A percentile compares a stretch with the other conserved stretches of the same genome.
phyloP scores from a whole-genome alignment of 2,113 vertebrate species.

The Polypterus senegalus region DNA sequence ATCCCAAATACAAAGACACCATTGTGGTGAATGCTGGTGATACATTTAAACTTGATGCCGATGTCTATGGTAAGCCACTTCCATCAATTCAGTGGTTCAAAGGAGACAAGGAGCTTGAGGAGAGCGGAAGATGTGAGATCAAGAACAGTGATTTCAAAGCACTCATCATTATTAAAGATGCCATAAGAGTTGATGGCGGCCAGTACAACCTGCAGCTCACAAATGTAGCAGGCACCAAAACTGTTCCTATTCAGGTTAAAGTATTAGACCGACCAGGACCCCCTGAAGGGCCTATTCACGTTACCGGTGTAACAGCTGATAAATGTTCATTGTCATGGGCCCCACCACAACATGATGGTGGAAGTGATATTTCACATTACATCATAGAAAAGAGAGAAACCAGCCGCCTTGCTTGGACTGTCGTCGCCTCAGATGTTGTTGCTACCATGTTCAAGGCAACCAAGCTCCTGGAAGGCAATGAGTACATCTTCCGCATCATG shows the following conservation, averaged over 20 bases:
- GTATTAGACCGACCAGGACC: conserved; percentile 80
- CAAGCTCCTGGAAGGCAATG: conserved; percentile 91
- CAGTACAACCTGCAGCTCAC: conserved; percentile 73
- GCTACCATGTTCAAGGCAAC: conserved; percentile 89
- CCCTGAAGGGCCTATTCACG: conserved; percentile 72
- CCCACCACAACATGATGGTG: conserved; percentile 81
- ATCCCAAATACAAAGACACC: conserved; percentile 81
- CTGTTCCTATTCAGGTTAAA: conserved; percentile 73
- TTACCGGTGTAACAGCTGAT: conserved; percentile 78
- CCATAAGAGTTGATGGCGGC: conserved; percentile 75
- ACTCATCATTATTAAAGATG: conserved; percentile 80
- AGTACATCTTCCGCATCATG: conserved; percentile 93
- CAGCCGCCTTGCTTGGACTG: conserved; percentile 88
- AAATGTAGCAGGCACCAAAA: conserved; percentile 82
- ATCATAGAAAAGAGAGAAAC: conserved; percentile 94
- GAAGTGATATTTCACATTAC: conserved; percentile 85
- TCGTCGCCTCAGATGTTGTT: conserved; percentile 74
- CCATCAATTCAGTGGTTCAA: conserved; percentile 86
- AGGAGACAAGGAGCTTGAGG: conserved; percentile 77
- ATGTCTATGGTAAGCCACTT: conserved; percentile 79
- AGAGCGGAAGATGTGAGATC: conserved; percentile 73
- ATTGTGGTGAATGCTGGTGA: conserved; percentile 82
- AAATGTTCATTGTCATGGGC: conserved; percentile 80
- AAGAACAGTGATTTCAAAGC: conserved; percentile 81
- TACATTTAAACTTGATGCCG: conserved; percentile 83